Conservation (phyloP, 2,888 invertebrate species). For the Pterostichus niger region DNA sequence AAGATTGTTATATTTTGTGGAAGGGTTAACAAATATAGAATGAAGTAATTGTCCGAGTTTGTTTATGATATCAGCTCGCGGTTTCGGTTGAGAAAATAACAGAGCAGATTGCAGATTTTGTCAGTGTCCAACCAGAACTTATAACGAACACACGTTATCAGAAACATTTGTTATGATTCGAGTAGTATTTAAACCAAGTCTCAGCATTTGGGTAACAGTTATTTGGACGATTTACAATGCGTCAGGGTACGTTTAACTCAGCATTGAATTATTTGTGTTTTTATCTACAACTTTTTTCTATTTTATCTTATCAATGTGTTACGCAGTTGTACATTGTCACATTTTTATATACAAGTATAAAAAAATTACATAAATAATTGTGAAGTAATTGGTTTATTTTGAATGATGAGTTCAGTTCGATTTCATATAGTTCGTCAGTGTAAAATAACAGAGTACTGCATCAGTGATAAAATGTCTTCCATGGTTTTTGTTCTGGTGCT, state of each 20-base stretch:
- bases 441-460: not conserved
- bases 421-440: constrained; percentile 17
- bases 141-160: constrained; percentile 7
- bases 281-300: constrained; percentile 31
- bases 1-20: not conserved
- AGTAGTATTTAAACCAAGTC: constrained; percentile 36
- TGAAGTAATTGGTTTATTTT: constrained; percentile 25
- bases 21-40: constrained; percentile 28
- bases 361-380: constrained; percentile 38
- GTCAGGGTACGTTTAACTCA: constrained; percentile 50
- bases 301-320: constrained; percentile 48
- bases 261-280: constrained; percentile 22
- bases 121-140: constrained; percentile 1
- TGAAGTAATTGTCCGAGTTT: constrained; percentile 30
- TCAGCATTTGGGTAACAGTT: constrained; percentile 55
- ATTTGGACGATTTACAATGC: constrained; percentile 49
- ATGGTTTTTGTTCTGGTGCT: constrained; percentile 16
- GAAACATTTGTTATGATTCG: not conserved
- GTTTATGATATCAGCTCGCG: constrained; percentile 58
- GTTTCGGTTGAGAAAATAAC: constrained; percentile 59
- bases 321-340: constrained; percentile 30
- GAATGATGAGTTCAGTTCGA: constrained; percentile 18
- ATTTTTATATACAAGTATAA: constrained; percentile 22
- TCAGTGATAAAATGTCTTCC: constrained; percentile 2
- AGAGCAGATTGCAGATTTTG: constrained; percentile 9